Evolutionary conservation across 2,113 vertebrate genomes (phyloP).

Genomic region (Hyaena hyaena): DNA sequence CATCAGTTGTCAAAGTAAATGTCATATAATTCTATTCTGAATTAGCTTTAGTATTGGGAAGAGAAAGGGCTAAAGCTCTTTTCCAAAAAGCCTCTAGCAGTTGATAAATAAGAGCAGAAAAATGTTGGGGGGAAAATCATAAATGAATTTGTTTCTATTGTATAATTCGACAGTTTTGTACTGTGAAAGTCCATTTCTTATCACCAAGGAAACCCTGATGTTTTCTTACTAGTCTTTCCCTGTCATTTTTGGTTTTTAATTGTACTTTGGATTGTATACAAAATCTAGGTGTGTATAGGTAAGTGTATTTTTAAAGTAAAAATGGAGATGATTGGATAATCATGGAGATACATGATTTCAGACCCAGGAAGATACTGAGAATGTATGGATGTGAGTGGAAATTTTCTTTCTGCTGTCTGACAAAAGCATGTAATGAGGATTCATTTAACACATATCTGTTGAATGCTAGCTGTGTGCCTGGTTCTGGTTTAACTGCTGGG

Average conservation of each 20-base stretch:
- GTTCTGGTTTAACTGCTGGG: background rate
- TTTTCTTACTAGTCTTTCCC: conserved; percentile 32
- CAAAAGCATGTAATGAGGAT: background rate
- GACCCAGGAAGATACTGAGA: background rate
- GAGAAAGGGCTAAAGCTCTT: conserved; percentile 15
- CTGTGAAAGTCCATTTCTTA: conserved; percentile 13
- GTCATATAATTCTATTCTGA: conserved; percentile 44
- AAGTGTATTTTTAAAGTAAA: conserved; percentile 15
- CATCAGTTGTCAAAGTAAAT: conserved; percentile 59
- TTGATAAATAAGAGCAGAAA: conserved; percentile 50
- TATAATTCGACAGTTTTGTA: conserved; percentile 49
- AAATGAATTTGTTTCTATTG: conserved; percentile 51
- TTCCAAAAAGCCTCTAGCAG: conserved; percentile 49
- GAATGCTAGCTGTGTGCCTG: background rate
- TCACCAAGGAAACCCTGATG: conserved; percentile 31
- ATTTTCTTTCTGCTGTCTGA: conserved; percentile 44
- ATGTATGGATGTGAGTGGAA: background rate
- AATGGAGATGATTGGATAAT: background rate
- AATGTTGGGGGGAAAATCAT: background rate
- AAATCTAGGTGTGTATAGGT: background rate
- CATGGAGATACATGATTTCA: background rate
- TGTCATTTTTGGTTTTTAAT: conserved; percentile 39
- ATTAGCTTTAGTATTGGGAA: background rate
- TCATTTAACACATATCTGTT: background rate
- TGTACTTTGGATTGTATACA: background rate